Evolutionary conservation across 2,888 invertebrate species (phyloP).

Genomic region (Troides oblongomaculatus): DNA sequence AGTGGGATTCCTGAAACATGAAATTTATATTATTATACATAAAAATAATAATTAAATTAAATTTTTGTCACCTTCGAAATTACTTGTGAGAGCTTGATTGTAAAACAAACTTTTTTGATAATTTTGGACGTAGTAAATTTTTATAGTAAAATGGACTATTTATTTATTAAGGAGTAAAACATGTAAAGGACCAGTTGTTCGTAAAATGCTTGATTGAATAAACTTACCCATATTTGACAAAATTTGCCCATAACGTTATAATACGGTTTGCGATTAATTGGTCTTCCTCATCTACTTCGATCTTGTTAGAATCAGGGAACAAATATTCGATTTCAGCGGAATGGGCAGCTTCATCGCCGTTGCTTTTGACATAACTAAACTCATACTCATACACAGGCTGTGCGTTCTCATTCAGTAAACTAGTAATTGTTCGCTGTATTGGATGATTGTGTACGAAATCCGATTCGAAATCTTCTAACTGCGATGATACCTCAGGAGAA

Average conservation of each 20-base stretch:
- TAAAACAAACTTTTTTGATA: too few relatives aligned
- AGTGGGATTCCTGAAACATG: conserved; percentile 60
- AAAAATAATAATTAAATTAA: not conserved
- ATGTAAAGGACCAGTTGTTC: not conserved
- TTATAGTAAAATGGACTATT: too few relatives aligned
- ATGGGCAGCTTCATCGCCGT: conserved; percentile 48
- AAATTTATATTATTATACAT: conserved; percentile 11
- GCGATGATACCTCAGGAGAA: conserved; percentile 43
- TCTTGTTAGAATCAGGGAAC: conserved; percentile 43
- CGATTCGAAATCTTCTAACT: conserved; percentile 59
- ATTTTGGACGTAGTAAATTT: too few relatives aligned
- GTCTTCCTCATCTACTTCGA: conserved; percentile 45
- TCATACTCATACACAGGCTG: conserved; percentile 61
- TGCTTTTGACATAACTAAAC: conserved; percentile 56
- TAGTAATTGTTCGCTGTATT: conserved; percentile 53
- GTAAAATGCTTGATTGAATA: not conserved
- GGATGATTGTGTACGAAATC: conserved; percentile 66
- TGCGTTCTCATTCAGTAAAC: conserved; percentile 55
- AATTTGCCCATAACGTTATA: conserved; percentile 64
- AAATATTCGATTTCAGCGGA: conserved; percentile 59
- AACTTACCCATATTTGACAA: conserved; percentile 67
- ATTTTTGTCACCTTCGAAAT: too few relatives aligned
- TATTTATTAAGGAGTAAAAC: too few relatives aligned
- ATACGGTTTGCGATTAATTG: conserved; percentile 54
- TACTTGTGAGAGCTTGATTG: too few relatives aligned